Evolutionary conservation across 2,797 vertebrate species (phyloP).

Genomic region (Pagetopsis macropterus): DNA sequence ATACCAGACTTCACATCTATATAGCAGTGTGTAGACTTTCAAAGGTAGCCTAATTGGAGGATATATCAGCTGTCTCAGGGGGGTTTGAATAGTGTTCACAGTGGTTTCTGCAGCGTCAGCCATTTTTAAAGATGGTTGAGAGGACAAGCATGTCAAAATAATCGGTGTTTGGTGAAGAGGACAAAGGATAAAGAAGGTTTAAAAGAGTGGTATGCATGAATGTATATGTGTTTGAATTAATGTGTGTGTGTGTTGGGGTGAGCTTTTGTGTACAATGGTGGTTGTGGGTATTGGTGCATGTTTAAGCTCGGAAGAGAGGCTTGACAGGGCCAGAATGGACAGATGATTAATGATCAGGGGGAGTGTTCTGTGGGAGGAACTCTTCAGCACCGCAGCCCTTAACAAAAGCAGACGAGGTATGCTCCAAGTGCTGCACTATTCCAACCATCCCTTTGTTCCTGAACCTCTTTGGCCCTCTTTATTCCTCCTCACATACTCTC

Average conservation of each 20-base stretch:
- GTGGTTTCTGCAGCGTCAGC: constrained; percentile 54
- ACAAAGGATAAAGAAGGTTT: constrained; percentile 44
- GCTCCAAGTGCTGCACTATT: constrained; percentile 55
- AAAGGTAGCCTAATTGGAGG: constrained; percentile 59
- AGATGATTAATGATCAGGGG: constrained; percentile 81
- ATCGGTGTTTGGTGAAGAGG: constrained; percentile 33
- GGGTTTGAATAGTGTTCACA: constrained; percentile 39
- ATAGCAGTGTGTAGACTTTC: constrained; percentile 24
- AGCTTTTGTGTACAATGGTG: constrained; percentile 28
- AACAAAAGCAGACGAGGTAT: constrained; percentile 71
- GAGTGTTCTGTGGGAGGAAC: constrained; percentile 71
- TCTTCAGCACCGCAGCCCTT: constrained; percentile 55
- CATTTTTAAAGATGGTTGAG: constrained; percentile 14
- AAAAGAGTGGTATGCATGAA: background rate
- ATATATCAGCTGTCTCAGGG: constrained; percentile 42
- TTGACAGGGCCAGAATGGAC: constrained; percentile 75
- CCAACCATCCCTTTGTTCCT: constrained; percentile 63
- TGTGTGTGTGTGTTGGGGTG: constrained; percentile 9
- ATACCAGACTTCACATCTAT: constrained; percentile 4
- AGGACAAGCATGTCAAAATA: constrained; percentile 50
- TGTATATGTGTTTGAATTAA: constrained; percentile 8
- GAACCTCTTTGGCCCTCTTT: constrained; percentile 45
- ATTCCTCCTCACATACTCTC: constrained; percentile 58
- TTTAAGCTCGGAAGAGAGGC: constrained; percentile 51
- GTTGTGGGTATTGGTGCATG: constrained; percentile 46